A percentile compares a stretch with the other conserved stretches of the same genome.
These are phyloP conservation scores for Petromus typicus DNA, from an alignment of 2,113 vertebrate genomes.

Conservation along the genomic window DNA sequence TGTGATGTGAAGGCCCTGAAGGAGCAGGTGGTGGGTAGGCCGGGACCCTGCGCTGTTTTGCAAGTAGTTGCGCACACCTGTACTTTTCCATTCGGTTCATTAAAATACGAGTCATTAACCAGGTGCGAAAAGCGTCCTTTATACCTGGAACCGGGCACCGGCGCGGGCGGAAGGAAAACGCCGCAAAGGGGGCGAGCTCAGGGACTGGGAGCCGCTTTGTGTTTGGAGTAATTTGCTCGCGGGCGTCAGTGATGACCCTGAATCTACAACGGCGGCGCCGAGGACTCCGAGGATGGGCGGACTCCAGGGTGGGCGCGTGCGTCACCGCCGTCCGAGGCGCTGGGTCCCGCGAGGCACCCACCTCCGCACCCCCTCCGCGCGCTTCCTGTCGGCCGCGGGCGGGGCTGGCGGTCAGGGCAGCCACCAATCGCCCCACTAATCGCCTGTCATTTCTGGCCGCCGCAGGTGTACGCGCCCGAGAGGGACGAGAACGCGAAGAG, in stretches of 20 bases:
- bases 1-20: background rate
- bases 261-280: constrained; percentile 23
- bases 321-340: background rate
- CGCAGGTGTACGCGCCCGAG: constrained; percentile 92
- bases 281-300: background rate
- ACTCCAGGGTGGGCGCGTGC: background rate
- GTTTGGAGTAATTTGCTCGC: constrained; percentile 75
- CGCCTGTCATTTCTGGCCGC: constrained; percentile 78
- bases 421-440: constrained; percentile 74
- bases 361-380: background rate
- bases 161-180: background rate
- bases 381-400: background rate
- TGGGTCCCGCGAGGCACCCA: background rate
- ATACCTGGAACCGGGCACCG: background rate
- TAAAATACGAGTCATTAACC: constrained; percentile 73
- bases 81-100: constrained; percentile 69
- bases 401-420: no score
- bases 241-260: constrained; percentile 67
- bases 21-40: background rate
- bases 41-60: background rate
- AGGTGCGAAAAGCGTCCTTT: constrained; percentile 69
- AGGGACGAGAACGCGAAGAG: constrained; percentile 88
- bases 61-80: constrained; percentile 69
- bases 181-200: background rate
- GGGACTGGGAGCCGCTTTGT: background rate